Percentiles rank a stretch among this genome's conserved stretches.
phyloP scores from a whole-genome alignment of 2,113 vertebrate genomes.

The Nanorana parkeri region DNA sequence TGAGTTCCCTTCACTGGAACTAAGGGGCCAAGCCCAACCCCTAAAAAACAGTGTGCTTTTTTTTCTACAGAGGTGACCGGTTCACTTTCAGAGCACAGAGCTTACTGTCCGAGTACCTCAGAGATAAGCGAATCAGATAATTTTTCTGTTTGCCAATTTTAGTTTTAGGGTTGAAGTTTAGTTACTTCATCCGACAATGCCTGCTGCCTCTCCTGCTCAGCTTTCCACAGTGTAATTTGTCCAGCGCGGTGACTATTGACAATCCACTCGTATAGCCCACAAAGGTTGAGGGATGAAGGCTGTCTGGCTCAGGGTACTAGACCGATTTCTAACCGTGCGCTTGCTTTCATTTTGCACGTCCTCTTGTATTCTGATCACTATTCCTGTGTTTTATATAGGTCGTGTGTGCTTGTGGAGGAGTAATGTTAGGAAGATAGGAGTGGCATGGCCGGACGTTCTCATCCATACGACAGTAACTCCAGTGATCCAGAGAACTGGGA shows the following conservation, averaged over 20 bases:
- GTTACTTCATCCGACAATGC: too few species aligned
- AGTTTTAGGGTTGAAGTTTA: too few species aligned
- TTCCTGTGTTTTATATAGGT: slow-evolving; percentile 79
- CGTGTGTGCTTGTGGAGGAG: slow-evolving; percentile 81
- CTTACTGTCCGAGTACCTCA: too few species aligned
- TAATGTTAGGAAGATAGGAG: slow-evolving; percentile 81
- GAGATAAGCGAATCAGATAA: too few species aligned
- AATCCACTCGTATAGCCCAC: too few species aligned
- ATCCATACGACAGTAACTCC: slow-evolving; percentile 94
- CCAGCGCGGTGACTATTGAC: not conserved
- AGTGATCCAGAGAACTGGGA: slow-evolving; percentile 92
- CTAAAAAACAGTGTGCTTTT: too few species aligned
- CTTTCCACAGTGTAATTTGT: not conserved
- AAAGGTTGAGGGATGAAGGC: not conserved
- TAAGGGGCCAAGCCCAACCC: too few species aligned
- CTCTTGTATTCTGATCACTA: slow-evolving; percentile 71
- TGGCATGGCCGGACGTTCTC: slow-evolving; percentile 92
- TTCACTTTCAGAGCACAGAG: too few species aligned
- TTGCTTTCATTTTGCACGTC: slow-evolving; percentile 62
- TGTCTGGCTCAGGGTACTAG: not conserved
- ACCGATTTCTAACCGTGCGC: not conserved
- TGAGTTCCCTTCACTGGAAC: too few species aligned
- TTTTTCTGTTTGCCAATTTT: too few species aligned
- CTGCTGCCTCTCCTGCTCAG: too few species aligned
- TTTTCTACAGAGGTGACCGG: too few species aligned